Conservation (phyloP, 2,113 vertebrate genomes). For the Pyrgilauda ruficollis region DNA sequence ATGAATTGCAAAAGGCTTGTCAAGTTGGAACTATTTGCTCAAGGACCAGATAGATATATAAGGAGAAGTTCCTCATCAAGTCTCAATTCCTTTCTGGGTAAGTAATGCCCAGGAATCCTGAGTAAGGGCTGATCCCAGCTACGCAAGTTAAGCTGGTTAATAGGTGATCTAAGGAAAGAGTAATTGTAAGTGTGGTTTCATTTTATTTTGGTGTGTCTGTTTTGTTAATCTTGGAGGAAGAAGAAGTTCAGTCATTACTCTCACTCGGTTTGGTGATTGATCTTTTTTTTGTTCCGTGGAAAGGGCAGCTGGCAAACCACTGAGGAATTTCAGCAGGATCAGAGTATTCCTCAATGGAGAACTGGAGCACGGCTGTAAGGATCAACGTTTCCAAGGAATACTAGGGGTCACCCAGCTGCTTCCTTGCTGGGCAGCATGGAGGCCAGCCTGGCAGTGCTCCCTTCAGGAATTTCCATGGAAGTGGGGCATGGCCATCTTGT, state of each 20-base stretch:
- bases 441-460: neutral
- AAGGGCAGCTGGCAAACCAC: neutral
- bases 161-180: neutral
- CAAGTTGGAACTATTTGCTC: neutral
- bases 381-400: neutral
- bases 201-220: neutral
- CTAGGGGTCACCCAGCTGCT: neutral
- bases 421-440: neutral
- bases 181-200: neutral
- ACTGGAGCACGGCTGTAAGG: neutral
- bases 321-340: neutral
- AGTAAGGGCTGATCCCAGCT: neutral
- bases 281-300: neutral
- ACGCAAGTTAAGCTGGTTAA: neutral
- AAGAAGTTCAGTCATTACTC: neutral
- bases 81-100: slow-evolving; percentile 18
- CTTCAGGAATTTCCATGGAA: neutral
- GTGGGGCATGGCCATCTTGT: neutral
- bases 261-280: neutral
- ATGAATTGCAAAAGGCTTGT: slow-evolving; percentile 19
- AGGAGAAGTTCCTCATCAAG: neutral
- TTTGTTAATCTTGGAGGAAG: slow-evolving; percentile 11
- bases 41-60: slow-evolving; percentile 14
- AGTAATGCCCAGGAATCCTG: slow-evolving; percentile 25
- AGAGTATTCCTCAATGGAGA: neutral